Conservation (phyloP, 2,888 invertebrate species). For the Dynastes grantii region DNA sequence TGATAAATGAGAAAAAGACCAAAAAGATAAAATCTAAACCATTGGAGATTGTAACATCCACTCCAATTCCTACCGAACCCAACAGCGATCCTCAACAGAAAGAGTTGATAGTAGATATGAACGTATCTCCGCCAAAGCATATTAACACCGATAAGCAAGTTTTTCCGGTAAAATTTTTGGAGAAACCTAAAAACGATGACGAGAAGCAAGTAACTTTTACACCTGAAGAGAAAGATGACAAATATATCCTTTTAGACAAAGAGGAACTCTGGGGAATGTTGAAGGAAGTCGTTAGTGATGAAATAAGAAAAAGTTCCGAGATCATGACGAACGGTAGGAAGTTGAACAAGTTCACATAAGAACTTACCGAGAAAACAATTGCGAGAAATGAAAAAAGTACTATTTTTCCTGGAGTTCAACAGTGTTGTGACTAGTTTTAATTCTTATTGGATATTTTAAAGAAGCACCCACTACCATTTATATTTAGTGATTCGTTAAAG, state of each 20-base stretch:
- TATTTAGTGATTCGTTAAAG: not conserved
- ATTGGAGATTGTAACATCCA: slow-evolving; percentile 27
- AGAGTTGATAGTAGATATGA: slow-evolving; percentile 56
- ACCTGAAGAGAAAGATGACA: slow-evolving; percentile 70
- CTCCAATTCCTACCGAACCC: slow-evolving; percentile 23
- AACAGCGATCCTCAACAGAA: slow-evolving; percentile 46
- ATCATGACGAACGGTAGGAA: slow-evolving; percentile 28
- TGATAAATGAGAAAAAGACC: slow-evolving; percentile 24
- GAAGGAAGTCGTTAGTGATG: slow-evolving; percentile 72
- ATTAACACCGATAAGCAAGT: slow-evolving; percentile 63
- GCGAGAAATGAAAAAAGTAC: not conserved
- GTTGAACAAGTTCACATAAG: slow-evolving; percentile 31
- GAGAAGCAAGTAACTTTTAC: slow-evolving; percentile 59
- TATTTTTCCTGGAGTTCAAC: slow-evolving; percentile 40
- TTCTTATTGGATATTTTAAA: slow-evolving; percentile 31
- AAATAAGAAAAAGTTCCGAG: slow-evolving; percentile 54
- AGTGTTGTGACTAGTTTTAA: slow-evolving; percentile 56
- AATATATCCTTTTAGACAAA: slow-evolving; percentile 75
- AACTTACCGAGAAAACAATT: too few relatives aligned
- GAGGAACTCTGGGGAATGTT: slow-evolving; percentile 77
- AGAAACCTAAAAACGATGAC: slow-evolving; percentile 55
- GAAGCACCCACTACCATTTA: not conserved
- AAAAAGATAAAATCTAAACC: slow-evolving; percentile 49
- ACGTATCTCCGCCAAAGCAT: slow-evolving; percentile 59
- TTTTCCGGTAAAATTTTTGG: slow-evolving; percentile 57